Base-by-base conservation (phyloP, 2,888 invertebrate genomes). In the Pterobdella sp. region DNA sequence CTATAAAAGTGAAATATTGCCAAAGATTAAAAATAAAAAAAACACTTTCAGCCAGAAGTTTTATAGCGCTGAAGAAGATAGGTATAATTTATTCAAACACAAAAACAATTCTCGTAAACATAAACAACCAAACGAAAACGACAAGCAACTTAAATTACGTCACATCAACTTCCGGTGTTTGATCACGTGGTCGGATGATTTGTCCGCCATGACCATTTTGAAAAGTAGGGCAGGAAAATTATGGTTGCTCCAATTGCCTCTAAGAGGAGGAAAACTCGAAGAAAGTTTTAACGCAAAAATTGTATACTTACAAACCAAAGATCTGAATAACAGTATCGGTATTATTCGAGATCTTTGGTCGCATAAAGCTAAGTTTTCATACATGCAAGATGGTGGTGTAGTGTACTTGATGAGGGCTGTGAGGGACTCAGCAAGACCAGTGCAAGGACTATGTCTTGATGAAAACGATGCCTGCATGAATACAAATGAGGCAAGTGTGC, bases 391-490 rank as follows among this genome's bases (percentile, higher is more conserved):
- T 42, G 49, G 49, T 22, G 49, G 22, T 22, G 49, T 42, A 22
- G 49, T 22, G 35, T 68, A 68, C 35, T 37, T 68, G 42, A n/a
- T 68, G 36, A 68, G 68, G 68, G 68, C 37, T 26, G 68, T 68
- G 36, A 68, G 42, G 42, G 68, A 68, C 36, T 26, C 31, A 22
- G 36, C 42, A 26, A 31, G 68, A 37, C 68, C 68, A 36, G 35
- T 37, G 29, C 26, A 26, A n/a, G 68, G 37, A 26, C 42, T 68
- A 26, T 68, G 68, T 35, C 34, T 68, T 22, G 68, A 68, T 37
- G 68, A 68, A 42, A 37, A n/a, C 42, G 68, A 68, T 22, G n/a
- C 29, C 7, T 68, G 68, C 68, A 68, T 68, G 68, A 68, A 26
- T 42, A 37, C n/a, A n/a, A 68, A 37, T 37, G 68, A 68, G 10